These are phyloP conservation scores for Bilobella aurantiaca DNA, from an alignment of 1,140 invertebrate species.

Conservation along the genomic window DNA sequence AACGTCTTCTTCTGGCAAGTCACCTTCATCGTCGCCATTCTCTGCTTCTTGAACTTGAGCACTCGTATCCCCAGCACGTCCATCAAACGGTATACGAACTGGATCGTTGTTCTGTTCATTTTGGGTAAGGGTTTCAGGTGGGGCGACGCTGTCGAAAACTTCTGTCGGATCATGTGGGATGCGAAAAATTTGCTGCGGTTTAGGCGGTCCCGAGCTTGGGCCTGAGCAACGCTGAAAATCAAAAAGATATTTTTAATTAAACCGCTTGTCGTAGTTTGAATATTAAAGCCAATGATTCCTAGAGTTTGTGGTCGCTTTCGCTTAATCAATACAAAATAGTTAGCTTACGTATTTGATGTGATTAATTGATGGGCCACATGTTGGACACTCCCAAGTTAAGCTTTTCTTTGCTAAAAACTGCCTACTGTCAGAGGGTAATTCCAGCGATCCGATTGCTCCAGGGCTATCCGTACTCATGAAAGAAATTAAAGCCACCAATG, in stretches of 20 bases:
- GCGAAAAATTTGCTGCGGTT: background rate
- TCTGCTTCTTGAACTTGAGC: background rate
- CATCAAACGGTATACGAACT: background rate
- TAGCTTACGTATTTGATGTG: conserved; percentile 14
- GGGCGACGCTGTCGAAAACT: background rate
- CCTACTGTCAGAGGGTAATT: conserved; percentile 42
- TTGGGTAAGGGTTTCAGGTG: background rate
- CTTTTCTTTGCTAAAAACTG: conserved; percentile 52
- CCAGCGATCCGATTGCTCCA: conserved; percentile 25
- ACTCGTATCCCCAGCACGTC: background rate
- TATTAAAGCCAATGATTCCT: too few relatives aligned
- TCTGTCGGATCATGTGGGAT: background rate
- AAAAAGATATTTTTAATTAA: background rate
- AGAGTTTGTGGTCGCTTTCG: too few relatives aligned
- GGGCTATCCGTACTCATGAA: conserved; percentile 75
- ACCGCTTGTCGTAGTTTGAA: too few relatives aligned
- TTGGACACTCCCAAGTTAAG: conserved; percentile 52
- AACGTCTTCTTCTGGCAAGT: background rate
- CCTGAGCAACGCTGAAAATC: background rate
- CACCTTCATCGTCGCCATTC: background rate
- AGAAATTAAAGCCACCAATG: conserved; percentile 78
- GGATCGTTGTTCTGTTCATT: background rate
- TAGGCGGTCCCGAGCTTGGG: background rate
- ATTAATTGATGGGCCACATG: conserved; percentile 44
- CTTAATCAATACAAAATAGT: background rate